Percentiles rank a stretch among this genome's conserved stretches.
Conservation (phyloP, 2,113 vertebrate genomes). For the Morone saxatilis region DNA sequence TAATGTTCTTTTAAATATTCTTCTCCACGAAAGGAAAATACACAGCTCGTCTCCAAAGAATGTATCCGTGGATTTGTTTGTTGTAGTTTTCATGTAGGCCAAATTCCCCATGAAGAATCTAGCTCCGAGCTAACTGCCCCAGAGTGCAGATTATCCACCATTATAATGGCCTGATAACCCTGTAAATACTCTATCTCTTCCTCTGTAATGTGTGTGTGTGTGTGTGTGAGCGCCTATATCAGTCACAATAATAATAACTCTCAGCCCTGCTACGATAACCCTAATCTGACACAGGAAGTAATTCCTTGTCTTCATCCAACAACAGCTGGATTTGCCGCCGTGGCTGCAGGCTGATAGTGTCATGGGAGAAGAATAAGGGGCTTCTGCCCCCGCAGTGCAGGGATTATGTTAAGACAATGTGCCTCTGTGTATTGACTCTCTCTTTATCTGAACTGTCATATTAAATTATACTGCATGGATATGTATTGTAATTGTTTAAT, state of each 20-base stretch:
- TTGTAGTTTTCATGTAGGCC: conserved; percentile 59
- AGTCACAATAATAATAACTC: conserved; percentile 73
- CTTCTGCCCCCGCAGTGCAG: conserved; percentile 58
- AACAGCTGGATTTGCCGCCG: conserved; percentile 75
- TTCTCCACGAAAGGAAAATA: conserved; percentile 17
- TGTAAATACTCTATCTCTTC: conserved; percentile 55
- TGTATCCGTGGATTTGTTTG: conserved; percentile 27
- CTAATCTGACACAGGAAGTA: conserved; percentile 82
- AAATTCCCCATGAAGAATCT: conserved; percentile 59
- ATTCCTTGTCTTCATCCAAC: conserved; percentile 75
- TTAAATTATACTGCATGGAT: conserved; percentile 59
- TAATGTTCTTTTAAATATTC: conserved; percentile 14
- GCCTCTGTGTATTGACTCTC: conserved; percentile 44
- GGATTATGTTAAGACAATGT: conserved; percentile 71
- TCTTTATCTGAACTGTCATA: conserved; percentile 64
- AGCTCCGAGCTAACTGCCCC: conserved; percentile 57
- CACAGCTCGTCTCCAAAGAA: background rate
- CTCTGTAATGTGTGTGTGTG: conserved; percentile 13
- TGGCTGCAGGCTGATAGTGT: conserved; percentile 74
- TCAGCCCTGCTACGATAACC: conserved; percentile 67
- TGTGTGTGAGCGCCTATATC: conserved; percentile 37
- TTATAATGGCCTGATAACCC: conserved; percentile 64
- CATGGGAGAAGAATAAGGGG: conserved; percentile 74
- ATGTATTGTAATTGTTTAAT: conserved; percentile 64
- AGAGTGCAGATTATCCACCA: conserved; percentile 67